Evolutionary conservation across 2,888 invertebrate genomes (phyloP).

Genomic region (Brenthis daphne): DNA sequence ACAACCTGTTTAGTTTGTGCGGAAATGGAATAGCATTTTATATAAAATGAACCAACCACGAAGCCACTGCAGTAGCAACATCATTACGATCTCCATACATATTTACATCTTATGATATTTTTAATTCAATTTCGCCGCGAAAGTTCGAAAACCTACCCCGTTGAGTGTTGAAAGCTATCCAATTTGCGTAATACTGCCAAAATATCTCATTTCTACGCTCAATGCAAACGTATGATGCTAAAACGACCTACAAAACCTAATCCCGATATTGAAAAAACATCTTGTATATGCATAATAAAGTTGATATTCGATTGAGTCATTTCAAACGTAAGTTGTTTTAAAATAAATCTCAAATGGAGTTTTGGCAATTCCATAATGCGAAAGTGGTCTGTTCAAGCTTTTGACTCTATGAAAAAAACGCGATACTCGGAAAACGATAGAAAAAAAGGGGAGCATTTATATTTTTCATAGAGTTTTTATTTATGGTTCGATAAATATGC

Average conservation of each 20-base stretch:
- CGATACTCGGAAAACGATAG: slow-evolving; percentile 79
- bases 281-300: slow-evolving; percentile 42
- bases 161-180: slow-evolving; percentile 83
- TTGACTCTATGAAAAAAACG: slow-evolving; percentile 81
- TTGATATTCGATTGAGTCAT: slow-evolving; percentile 40
- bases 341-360: slow-evolving; percentile 66
- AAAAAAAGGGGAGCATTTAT: slow-evolving; percentile 77
- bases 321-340: slow-evolving; percentile 50
- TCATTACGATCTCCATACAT: slow-evolving; percentile 75
- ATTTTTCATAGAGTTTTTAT: slow-evolving; percentile 81
- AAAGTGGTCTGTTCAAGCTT: slow-evolving; percentile 83
- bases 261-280: slow-evolving; percentile 42
- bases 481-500: slow-evolving; percentile 77
- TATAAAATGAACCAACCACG: slow-evolving; percentile 35
- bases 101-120: slow-evolving; percentile 81
- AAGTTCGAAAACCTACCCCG: slow-evolving; percentile 80
- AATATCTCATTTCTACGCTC: slow-evolving; percentile 83
- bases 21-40: slow-evolving; percentile 30
- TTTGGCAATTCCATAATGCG: slow-evolving; percentile 83
- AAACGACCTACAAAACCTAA: slow-evolving; percentile 50
- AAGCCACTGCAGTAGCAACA: slow-evolving; percentile 58
- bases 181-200: slow-evolving; percentile 83
- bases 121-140: slow-evolving; percentile 81
- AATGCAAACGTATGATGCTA: slow-evolving; percentile 54
- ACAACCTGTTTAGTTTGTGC: slow-evolving; percentile 28